Percentiles rank a stretch among this genome's conserved stretches.
Conservation (phyloP, 2,113 vertebrate species). For the Nothobranchius kuhntae region DNA sequence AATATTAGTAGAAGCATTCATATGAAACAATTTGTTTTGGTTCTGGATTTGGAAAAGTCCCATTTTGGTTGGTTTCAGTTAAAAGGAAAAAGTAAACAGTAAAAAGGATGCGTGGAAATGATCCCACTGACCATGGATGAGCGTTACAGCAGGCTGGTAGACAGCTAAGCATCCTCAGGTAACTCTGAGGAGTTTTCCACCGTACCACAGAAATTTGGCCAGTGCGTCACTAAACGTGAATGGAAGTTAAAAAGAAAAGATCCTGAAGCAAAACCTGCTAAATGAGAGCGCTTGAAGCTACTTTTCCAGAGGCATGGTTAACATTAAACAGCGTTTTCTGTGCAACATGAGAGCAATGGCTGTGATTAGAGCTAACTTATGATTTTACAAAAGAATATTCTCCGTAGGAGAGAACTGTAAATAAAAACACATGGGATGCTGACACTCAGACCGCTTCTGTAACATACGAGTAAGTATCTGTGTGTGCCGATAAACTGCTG, state of each 20-base stretch:
- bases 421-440: slow-evolving; percentile 52
- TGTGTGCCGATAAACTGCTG: slow-evolving; percentile 61
- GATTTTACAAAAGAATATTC: slow-evolving; percentile 4
- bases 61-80: slow-evolving; percentile 33
- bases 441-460: slow-evolving; percentile 56
- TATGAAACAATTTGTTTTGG: slow-evolving; percentile 39
- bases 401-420: slow-evolving; percentile 42
- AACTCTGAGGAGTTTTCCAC: slow-evolving; percentile 15
- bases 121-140: slow-evolving; percentile 66
- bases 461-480: slow-evolving; percentile 61
- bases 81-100: slow-evolving; percentile 18
- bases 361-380: slow-evolving; percentile 57
- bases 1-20: slow-evolving; percentile 31
- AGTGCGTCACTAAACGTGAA: slow-evolving; percentile 46
- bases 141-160: slow-evolving; percentile 79
- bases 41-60: slow-evolving; percentile 29
- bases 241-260: background rate
- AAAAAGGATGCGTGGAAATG: slow-evolving; percentile 13
- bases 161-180: slow-evolving; percentile 29
- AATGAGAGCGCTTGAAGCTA: slow-evolving; percentile 54
- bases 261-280: slow-evolving; percentile 25
- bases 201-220: slow-evolving; percentile 27
- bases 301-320: slow-evolving; percentile 47
- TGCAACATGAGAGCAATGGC: slow-evolving; percentile 75
- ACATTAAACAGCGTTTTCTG: slow-evolving; percentile 69